A percentile compares a stretch with the other conserved stretches of the same genome.
These are phyloP conservation scores for Probosciger aterrimus DNA, from an alignment of 2,113 vertebrate species.

Conservation along the genomic window DNA sequence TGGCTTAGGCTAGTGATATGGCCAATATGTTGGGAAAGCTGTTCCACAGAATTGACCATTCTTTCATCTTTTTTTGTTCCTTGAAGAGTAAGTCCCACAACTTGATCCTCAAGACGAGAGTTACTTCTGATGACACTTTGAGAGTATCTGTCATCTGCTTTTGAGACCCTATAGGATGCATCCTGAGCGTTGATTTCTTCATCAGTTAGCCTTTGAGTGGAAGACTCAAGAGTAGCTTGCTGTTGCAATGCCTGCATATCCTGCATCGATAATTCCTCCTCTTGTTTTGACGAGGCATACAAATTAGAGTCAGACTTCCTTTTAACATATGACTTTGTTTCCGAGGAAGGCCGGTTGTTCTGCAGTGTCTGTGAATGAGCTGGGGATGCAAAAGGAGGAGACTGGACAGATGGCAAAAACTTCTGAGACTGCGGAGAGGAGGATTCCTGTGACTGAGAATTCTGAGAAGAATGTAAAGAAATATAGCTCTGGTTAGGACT, in stretches of 20 bases:
- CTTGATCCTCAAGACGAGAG: conserved; percentile 87
- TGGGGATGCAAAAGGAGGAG: conserved; percentile 80
- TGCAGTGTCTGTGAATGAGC: conserved; percentile 84
- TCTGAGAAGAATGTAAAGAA: conserved; percentile 83
- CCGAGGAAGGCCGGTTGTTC: conserved; percentile 81
- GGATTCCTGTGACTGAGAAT: conserved; percentile 78
- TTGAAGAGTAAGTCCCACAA: conserved; percentile 79
- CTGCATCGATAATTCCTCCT: conserved; percentile 84
- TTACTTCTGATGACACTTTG: conserved; percentile 95
- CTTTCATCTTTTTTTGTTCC: conserved; percentile 84
- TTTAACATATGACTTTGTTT: conserved; percentile 84
- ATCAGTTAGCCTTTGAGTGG: conserved; percentile 76
- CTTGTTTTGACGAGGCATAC: conserved; percentile 78
- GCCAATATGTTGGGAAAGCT: conserved; percentile 81
- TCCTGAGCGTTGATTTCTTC: conserved; percentile 79
- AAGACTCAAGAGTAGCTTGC: conserved; percentile 81
- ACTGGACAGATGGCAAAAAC: conserved; percentile 82
- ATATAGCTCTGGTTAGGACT: conserved; percentile 85
- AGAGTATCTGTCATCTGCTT: conserved; percentile 88
- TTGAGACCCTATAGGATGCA: conserved; percentile 86
- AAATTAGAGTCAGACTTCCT: conserved; percentile 84
- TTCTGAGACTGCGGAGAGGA: conserved; percentile 85
- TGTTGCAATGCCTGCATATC: conserved; percentile 86
- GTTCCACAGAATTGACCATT: conserved; percentile 75
- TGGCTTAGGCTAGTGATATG: conserved; percentile 73